phyloP scores from a whole-genome alignment of 1,140 invertebrate species.

The Drosophila auraria region DNA sequence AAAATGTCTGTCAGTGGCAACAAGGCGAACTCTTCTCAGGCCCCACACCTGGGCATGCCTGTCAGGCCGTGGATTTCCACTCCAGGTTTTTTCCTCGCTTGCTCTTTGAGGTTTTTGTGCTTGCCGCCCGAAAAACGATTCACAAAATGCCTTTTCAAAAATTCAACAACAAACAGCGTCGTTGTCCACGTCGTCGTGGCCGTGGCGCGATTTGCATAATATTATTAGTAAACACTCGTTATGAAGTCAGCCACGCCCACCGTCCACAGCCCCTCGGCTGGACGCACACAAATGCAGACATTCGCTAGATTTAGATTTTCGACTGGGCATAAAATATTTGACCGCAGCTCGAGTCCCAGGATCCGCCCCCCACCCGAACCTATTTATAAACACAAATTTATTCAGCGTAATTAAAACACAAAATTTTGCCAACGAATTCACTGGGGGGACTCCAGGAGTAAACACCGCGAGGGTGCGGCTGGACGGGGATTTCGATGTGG shows the following conservation, averaged over 20 bases:
- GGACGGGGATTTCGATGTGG: slow-evolving; percentile 13
- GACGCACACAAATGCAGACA: slow-evolving; percentile 69
- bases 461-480: slow-evolving; percentile 5
- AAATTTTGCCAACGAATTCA: slow-evolving; percentile 66
- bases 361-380: slow-evolving; percentile 25
- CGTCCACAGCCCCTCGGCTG: background rate
- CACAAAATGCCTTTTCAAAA: slow-evolving; percentile 81
- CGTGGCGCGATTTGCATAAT: slow-evolving; percentile 77
- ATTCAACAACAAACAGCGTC: slow-evolving; percentile 65
- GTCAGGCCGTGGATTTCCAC: slow-evolving; percentile 51
- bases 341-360: slow-evolving; percentile 68
- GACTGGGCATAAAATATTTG: slow-evolving; percentile 80
- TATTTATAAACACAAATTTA: slow-evolving; percentile 84
- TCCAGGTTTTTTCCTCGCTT: slow-evolving; percentile 29
- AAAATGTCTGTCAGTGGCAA: slow-evolving; percentile 70
- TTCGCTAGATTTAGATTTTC: slow-evolving; percentile 79
- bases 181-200: slow-evolving; percentile 36
- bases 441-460: slow-evolving; percentile 32
- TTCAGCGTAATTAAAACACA: slow-evolving; percentile 84
- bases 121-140: slow-evolving; percentile 62
- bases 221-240: slow-evolving; percentile 84
- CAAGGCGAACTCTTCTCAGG: slow-evolving; percentile 21
- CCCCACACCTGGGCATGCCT: slow-evolving; percentile 70
- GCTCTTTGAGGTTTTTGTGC: slow-evolving; percentile 15
- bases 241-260: slow-evolving; percentile 68